Evolutionary conservation across 2,888 invertebrate genomes (phyloP), one percentile per base, ranked within the genome.

Genomic region (Plebejus melissa): DNA sequence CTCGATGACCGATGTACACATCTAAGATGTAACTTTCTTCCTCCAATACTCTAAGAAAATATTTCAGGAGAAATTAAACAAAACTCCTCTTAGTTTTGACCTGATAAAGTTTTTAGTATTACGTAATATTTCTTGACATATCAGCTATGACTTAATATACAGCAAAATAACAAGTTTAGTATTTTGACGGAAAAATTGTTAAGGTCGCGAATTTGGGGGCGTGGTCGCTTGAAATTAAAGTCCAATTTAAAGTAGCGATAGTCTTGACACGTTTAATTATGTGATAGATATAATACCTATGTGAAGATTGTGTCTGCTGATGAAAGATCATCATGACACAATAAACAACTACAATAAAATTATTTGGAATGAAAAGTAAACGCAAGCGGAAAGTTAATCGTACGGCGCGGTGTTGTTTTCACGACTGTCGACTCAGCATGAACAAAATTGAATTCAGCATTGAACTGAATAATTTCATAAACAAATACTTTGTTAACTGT

Each of bases 401-500:
- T 22, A 36, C 36, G 32, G 32, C 36, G 65, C 36, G 32, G 32
- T 65, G 65, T 28, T 60, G 28, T 65, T 65, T 32, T 65, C 32
- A 65, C 32, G 32, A 46, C 9, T 46, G 46, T 46, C 9, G 9
- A 65, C 22, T 13, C 32, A 36, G 32, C 32, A 74, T 36, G 9
- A 11, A 36, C 74, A 54, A 74, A 54, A 57, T 9, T 36, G 28
- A 72, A 65, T 65, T 65, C 65, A 65, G 54, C 46, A 22, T 54
- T 28, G 16, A 72, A 32, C 54, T 54, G 32, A 65, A 65, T 65
- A 32, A 65, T 36, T 65, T 65, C 13, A 13, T 65, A 65, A 65
- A 65, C 65, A 65, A 65, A 32, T 16, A 65, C 65, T 65, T 65
- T 13, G 32, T 65, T 65, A 13, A 32, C 65, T 13, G 65, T 65